Conservation (phyloP, 2,797 vertebrate species). For the Lepilemur septentrionalis region DNA sequence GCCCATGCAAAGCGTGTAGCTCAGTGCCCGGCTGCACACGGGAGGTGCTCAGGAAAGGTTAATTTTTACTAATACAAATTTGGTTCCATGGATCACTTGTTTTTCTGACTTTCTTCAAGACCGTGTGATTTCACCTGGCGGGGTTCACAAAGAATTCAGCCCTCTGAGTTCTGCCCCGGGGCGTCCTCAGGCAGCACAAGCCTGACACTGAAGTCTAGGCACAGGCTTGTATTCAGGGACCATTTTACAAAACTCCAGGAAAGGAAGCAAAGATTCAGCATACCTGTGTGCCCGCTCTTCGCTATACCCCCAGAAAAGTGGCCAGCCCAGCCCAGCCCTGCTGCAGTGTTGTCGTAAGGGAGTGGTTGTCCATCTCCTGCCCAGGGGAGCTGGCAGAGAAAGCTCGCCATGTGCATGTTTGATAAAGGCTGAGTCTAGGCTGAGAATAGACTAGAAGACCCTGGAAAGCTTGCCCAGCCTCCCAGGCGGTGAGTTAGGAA, state of each 20-base stretch:
- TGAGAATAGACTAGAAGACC: neutral
- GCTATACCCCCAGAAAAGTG: neutral
- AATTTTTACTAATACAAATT: neutral
- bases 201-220: no score
- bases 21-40: neutral
- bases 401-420: rapidly evolving
- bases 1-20: neutral
- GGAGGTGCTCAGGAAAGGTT: neutral
- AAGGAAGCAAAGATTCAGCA: neutral
- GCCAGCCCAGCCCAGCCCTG: neutral
- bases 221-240: rapidly evolving
- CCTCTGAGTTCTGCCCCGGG: neutral
- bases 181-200: neutral
- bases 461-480: neutral
- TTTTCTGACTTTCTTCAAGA: neutral
- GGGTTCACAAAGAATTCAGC: neutral
- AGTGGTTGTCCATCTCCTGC: no score
- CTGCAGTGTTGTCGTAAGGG: neutral
- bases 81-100: neutral
- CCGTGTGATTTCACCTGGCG: neutral
- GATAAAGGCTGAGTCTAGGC: neutral
- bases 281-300: neutral
- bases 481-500: neutral
- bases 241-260: neutral
- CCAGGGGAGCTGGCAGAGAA: neutral